Evolutionary conservation across 2,888 invertebrate species (phyloP).

Genomic region (Macropis europaea): DNA sequence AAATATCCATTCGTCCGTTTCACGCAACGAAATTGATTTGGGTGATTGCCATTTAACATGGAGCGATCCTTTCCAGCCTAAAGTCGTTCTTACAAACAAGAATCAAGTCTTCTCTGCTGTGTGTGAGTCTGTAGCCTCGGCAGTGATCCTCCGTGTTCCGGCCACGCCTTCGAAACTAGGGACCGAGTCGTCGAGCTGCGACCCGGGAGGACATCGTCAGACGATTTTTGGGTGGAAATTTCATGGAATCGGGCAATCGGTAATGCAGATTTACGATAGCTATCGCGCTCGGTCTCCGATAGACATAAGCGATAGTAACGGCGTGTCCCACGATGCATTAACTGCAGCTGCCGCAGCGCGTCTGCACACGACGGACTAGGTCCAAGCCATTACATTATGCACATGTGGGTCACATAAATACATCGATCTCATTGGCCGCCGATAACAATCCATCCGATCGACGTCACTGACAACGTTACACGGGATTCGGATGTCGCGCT

Average conservation of each 20-base stretch:
- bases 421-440: slow-evolving; percentile 71
- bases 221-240: slow-evolving; percentile 22
- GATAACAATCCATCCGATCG: slow-evolving; percentile 66
- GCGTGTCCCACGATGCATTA: slow-evolving; percentile 71
- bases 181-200: too few relatives aligned
- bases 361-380: slow-evolving; percentile 66
- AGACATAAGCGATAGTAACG: slow-evolving; percentile 60
- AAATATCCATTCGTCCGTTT: too few relatives aligned
- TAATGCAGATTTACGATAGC: slow-evolving; percentile 51
- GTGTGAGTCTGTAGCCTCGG: too few relatives aligned
- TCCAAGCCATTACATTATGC: slow-evolving; percentile 74
- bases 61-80: too few relatives aligned
- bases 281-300: slow-evolving; percentile 63
- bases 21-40: too few relatives aligned
- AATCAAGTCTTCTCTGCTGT: too few relatives aligned
- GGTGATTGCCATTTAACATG: too few relatives aligned
- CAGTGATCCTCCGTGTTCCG: too few relatives aligned
- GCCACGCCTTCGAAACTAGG: too few relatives aligned
- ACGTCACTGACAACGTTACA: slow-evolving; percentile 54
- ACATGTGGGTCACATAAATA: slow-evolving; percentile 76
- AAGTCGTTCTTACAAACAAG: too few relatives aligned
- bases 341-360: slow-evolving; percentile 74
- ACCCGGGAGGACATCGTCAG: too few relatives aligned
- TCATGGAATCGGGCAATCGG: slow-evolving; percentile 33
- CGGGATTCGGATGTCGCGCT: neutral